Evolutionary conservation across 2,113 vertebrate genomes (phyloP), one percentile per base, ranked within the genome.

Genomic region (Cepphus grylle): DNA sequence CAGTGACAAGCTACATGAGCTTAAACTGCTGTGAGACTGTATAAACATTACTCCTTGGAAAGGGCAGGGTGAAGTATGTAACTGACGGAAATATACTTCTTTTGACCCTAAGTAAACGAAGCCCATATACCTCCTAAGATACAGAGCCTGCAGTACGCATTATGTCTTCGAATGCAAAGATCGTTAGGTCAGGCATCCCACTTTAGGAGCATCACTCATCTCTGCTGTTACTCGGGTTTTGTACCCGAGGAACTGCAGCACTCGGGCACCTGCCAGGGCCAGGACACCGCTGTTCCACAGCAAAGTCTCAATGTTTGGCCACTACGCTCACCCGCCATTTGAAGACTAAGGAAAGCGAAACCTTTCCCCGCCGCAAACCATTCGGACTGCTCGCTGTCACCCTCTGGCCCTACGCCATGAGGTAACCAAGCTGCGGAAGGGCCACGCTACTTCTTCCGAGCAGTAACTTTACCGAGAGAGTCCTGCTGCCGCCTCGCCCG

Each of bases 121-220:
- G 29, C 7, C 22, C 40, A 15, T 1, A 3, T 0, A 43, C 12
- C 6, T 18, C 32, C 8, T 9, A n/a, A 8, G 7, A 45, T 2
- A 47, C 2, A 6, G 8, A 40, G 15, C 4, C 0, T 14, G 25
- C 4, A 1, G 13, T 15, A 11, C 0, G 19, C 36, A 3, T 8
- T 27, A 4, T 1, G 27, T 2, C 20, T 81, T 70, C 3, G 2
- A 40, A 27, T 0, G 4, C 6, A 10, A 9, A 58, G n/a, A 11
- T 8, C n/a, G 2, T 2, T 1, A 42, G 3, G 4, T 21, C 73
- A 34, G 23, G 16, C 11, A 17, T 4, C 47, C 27, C 58, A 4
- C 26, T 55, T 67, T 0, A 22, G 10, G 2, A 15, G 22, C 40
- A 13, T 8, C 29, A 9, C 30, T 11, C 43, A 21, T 22, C n/a